phyloP scores from a whole-genome alignment of 92 coral and sea anemone species.

The Palythoa caribaeorum region DNA sequence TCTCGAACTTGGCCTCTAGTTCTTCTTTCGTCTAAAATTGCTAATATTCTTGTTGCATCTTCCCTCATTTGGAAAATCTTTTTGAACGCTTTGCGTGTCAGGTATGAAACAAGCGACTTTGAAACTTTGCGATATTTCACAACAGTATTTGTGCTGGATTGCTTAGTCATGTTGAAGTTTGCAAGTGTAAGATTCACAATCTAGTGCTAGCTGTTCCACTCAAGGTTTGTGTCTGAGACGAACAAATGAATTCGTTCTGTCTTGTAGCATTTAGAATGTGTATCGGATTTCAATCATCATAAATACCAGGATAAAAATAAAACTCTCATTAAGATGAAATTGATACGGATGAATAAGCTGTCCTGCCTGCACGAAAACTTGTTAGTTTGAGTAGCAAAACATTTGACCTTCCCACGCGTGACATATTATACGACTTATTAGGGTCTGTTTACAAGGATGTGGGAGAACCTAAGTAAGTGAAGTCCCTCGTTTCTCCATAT shows the following conservation, averaged over 20 bases:
- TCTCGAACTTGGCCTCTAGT: background rate
- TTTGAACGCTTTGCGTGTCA: conserved; percentile 28
- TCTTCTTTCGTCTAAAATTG: background rate
- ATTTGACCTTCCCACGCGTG: background rate
- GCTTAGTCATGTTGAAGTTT: background rate
- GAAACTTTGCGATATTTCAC: conserved; percentile 29
- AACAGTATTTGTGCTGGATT: background rate
- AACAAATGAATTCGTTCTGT: background rate
- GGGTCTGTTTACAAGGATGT: too few species aligned
- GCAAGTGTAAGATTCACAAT: background rate
- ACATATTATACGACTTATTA: too few species aligned
- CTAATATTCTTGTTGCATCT: conserved; percentile 6
- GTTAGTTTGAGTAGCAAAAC: background rate
- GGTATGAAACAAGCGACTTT: conserved; percentile 4
- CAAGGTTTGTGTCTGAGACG: background rate
- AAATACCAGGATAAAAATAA: conserved; percentile 9
- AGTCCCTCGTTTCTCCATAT: too few species aligned
- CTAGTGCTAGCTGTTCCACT: background rate
- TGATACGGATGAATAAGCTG: background rate
- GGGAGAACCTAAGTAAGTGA: too few species aligned
- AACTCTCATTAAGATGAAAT: background rate
- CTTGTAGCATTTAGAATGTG: background rate
- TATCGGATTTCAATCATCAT: conserved; percentile 17
- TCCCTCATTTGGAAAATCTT: conserved; percentile 29
- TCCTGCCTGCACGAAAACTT: background rate